Evolutionary conservation across 2,888 invertebrate genomes (phyloP).

Genomic region (Athripsodes cinereus): DNA sequence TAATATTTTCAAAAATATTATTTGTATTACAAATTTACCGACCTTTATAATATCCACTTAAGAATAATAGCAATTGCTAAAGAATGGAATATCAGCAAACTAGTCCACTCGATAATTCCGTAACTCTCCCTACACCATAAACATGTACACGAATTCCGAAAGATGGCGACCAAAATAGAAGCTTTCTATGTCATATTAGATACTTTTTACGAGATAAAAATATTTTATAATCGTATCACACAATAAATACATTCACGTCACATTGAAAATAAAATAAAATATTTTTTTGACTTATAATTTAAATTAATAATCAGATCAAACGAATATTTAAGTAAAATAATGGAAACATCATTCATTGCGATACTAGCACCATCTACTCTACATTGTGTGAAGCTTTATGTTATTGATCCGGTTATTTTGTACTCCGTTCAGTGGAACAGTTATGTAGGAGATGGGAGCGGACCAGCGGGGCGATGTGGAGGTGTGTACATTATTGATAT

Average conservation of each 20-base stretch:
- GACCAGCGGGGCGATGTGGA: too few species aligned
- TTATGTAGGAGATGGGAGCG: too few species aligned
- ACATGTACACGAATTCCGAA: constrained; percentile 21
- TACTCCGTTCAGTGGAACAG: background rate
- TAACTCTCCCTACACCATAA: constrained; percentile 10
- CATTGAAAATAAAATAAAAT: background rate
- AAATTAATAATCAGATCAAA: too few species aligned
- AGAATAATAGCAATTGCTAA: background rate
- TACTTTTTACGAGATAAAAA: constrained; percentile 14
- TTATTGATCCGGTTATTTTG: constrained; percentile 3
- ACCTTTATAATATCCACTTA: constrained; percentile 11
- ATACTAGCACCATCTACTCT: background rate
- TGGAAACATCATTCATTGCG: background rate
- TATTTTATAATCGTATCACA: too few species aligned
- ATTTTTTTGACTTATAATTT: background rate
- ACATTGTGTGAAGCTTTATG: background rate
- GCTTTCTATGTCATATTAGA: constrained; percentile 12
- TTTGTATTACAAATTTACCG: constrained; percentile 13
- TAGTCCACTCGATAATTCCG: constrained; percentile 8
- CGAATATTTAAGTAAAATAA: too few species aligned
- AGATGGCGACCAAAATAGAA: constrained; percentile 22
- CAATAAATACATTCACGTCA: background rate
- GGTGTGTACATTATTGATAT: too few species aligned
- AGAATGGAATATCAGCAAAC: background rate
- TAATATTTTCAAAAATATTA: constrained; percentile 9